These are phyloP conservation scores for Proctacanthus coquilletti DNA, from an alignment of 1,140 invertebrate species.

Conservation along the genomic window DNA sequence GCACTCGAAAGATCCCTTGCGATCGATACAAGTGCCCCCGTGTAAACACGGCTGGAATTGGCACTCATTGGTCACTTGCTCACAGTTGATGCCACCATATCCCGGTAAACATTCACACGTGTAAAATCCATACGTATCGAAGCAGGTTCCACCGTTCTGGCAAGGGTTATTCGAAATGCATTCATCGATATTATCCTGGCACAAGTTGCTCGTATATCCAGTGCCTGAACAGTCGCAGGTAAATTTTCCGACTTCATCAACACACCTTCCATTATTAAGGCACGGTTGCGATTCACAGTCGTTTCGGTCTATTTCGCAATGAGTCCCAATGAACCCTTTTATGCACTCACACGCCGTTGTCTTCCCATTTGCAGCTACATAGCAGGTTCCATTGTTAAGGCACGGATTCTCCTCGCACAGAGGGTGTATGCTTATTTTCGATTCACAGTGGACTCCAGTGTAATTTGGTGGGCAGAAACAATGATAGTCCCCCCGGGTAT, in stretches of 20 bases:
- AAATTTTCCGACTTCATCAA: constrained; percentile 61
- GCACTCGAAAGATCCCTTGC: constrained; percentile 45
- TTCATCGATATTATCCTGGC: constrained; percentile 75
- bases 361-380: constrained; percentile 35
- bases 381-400: constrained; percentile 53
- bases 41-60: constrained; percentile 40
- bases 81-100: constrained; percentile 57
- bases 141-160: constrained; percentile 59
- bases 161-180: constrained; percentile 55
- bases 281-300: constrained; percentile 63
- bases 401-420: constrained; percentile 60
- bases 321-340: constrained; percentile 42
- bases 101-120: constrained; percentile 70
- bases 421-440: constrained; percentile 46
- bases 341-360: constrained; percentile 47
- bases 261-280: constrained; percentile 65
- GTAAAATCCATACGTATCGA: constrained; percentile 63
- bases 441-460: constrained; percentile 63
- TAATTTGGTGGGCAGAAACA: constrained; percentile 62
- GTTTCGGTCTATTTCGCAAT: constrained; percentile 52
- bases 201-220: constrained; percentile 61
- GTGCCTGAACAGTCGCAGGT: constrained; percentile 58
- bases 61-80: constrained; percentile 38
- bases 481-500: constrained; percentile 53
- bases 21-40: constrained; percentile 46